Percentiles rank a stretch among this genome's conserved stretches.
Conservation (phyloP, 2,113 vertebrate species). For the Hiodon alosoides region DNA sequence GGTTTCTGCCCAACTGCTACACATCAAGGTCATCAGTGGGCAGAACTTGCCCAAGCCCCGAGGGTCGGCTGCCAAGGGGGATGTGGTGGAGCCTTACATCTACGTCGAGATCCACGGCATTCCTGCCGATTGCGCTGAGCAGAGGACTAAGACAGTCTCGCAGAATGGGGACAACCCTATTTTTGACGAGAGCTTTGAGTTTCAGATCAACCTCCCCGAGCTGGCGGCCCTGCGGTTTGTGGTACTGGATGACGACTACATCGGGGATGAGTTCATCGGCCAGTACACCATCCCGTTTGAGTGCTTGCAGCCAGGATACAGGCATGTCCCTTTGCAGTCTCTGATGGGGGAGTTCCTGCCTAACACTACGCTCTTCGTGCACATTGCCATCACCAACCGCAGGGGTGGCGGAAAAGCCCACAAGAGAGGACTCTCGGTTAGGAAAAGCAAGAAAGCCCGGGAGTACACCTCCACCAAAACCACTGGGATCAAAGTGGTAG, state of each 20-base stretch:
- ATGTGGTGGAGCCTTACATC: constrained; percentile 87
- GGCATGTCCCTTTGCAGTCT: constrained; percentile 81
- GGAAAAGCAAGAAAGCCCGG: constrained; percentile 73
- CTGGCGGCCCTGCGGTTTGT: constrained; percentile 80
- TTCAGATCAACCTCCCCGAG: constrained; percentile 87
- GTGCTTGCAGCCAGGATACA: constrained; percentile 83
- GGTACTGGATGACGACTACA: constrained; percentile 85
- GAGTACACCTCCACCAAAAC: constrained; percentile 84
- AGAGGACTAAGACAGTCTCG: constrained; percentile 82
- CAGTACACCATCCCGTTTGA: constrained; percentile 92
- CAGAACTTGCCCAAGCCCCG: constrained; percentile 87
- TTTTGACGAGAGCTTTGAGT: constrained; percentile 87
- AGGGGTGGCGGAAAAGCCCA: constrained; percentile 79
- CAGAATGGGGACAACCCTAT: constrained; percentile 87
- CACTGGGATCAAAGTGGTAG: constrained; percentile 82
- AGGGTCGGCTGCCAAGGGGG: constrained; percentile 84
- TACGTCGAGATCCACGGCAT: constrained; percentile 86
- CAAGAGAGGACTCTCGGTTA: constrained; percentile 76
- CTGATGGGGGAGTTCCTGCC: constrained; percentile 78
- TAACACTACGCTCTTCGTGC: constrained; percentile 81
- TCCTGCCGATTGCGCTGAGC: constrained; percentile 82
- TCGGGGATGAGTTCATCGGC: constrained; percentile 87
- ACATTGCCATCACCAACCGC: constrained; percentile 83
- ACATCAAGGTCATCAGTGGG: constrained; percentile 86
- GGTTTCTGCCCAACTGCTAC: constrained; percentile 81